These are phyloP conservation scores for Glareola pratincola DNA, from an alignment of 2,113 vertebrate genomes.

Conservation along the genomic window DNA sequence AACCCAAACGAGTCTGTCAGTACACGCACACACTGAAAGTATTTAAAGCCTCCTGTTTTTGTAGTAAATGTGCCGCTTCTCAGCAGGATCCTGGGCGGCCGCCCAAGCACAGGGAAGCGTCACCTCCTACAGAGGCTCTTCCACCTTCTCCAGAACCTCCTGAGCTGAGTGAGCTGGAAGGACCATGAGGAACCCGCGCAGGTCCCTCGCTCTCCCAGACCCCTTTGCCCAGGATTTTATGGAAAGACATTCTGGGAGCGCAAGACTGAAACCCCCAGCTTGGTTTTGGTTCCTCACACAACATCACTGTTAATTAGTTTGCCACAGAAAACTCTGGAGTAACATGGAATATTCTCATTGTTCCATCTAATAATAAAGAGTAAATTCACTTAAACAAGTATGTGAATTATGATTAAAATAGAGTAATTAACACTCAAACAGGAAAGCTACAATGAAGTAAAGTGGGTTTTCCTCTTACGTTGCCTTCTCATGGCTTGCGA, in stretches of 20 bases:
- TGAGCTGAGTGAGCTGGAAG: rapidly evolving
- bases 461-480: not conserved
- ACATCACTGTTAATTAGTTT: not conserved
- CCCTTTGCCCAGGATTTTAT: not conserved
- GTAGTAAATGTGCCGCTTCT: rapidly evolving
- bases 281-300: not conserved
- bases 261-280: not conserved
- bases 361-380: not conserved
- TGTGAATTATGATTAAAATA: not conserved
- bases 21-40: rapidly evolving
- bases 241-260: rapidly evolving
- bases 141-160: not conserved
- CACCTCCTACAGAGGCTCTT: not conserved
- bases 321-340: not conserved
- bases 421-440: not conserved
- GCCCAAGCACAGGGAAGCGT: not conserved
- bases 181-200: too few species aligned
- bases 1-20: not conserved
- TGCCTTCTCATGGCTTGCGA: rapidly evolving
- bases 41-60: rapidly evolving
- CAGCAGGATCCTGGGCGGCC: rapidly evolving
- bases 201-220: not conserved
- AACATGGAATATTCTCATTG: not conserved
- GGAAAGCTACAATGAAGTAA: not conserved
- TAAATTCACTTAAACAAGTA: not conserved